Percentiles rank a stretch among this genome's conserved stretches.
These are phyloP conservation scores for Piaya cayana DNA, from an alignment of 2,113 vertebrate species.

Conservation along the genomic window DNA sequence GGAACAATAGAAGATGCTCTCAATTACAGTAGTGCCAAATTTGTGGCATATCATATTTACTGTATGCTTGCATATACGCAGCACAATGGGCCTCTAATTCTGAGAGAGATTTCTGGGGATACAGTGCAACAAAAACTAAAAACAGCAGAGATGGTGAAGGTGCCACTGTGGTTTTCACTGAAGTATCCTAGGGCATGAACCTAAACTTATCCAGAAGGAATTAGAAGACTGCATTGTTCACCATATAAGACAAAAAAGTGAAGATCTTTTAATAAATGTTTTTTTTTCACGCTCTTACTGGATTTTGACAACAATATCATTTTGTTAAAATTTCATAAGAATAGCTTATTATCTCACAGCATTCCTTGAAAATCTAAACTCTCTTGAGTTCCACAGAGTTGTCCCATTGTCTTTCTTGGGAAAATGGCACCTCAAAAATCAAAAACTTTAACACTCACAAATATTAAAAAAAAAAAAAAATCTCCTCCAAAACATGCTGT, in stretches of 20 bases:
- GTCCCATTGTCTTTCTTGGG: not conserved
- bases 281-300: slow-evolving; percentile 55
- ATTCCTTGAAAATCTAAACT: slow-evolving; percentile 30
- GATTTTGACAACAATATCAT: slow-evolving; percentile 7
- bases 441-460: not conserved
- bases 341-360: not conserved
- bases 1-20: not conserved
- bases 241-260: slow-evolving; percentile 58
- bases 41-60: not conserved
- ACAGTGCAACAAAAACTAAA: not conserved
- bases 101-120: not conserved
- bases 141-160: not conserved
- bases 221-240: slow-evolving; percentile 42
- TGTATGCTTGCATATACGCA: not conserved
- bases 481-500: not conserved
- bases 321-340: slow-evolving; percentile 8
- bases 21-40: not conserved
- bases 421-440: not conserved
- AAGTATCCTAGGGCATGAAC: not conserved
- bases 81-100: not conserved
- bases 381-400: not conserved
- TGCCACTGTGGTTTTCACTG: not conserved
- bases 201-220: not conserved
- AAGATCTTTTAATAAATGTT: slow-evolving; percentile 65
- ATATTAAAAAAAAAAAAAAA: no score